Conservation (phyloP, 35 echinoderm and acorn worm genomes). For the Heliocidaris erythrogramma region DNA sequence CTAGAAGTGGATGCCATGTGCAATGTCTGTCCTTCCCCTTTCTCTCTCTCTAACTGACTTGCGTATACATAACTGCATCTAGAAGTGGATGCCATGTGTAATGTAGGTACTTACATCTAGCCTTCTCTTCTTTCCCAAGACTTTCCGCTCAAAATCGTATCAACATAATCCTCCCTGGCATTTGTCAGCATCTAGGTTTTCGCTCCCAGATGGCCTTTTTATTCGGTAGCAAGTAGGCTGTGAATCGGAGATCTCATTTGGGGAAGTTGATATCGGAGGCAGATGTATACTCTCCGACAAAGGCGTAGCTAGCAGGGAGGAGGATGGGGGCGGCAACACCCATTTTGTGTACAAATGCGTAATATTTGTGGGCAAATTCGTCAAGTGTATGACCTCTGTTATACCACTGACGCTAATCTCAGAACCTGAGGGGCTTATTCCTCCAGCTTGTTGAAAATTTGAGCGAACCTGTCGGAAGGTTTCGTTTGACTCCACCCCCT, state of each 20-base stretch:
- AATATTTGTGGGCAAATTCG: too few species aligned
- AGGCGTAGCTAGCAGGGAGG: background rate
- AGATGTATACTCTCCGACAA: background rate
- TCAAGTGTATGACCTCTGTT: too few species aligned
- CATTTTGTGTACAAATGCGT: too few species aligned
- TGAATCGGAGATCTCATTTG: background rate
- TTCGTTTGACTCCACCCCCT: background rate
- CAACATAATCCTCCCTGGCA: background rate
- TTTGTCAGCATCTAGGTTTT: background rate
- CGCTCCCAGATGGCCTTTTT: background rate
- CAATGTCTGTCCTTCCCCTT: too few species aligned
- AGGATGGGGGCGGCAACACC: too few species aligned
- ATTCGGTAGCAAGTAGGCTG: background rate
- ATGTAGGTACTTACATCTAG: background rate
- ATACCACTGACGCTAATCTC: too few species aligned
- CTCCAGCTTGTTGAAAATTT: background rate
- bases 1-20: too few species aligned
- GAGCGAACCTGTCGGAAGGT: background rate
- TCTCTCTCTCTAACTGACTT: too few species aligned
- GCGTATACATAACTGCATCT: too few species aligned
- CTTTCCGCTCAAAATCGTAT: background rate
- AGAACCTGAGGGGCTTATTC: too few species aligned
- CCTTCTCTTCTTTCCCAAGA: background rate
- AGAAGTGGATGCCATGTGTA: too few species aligned
- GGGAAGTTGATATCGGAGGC: background rate